phyloP scores from a whole-genome alignment of 2,113 vertebrate genomes.

The Puma concolor region DNA sequence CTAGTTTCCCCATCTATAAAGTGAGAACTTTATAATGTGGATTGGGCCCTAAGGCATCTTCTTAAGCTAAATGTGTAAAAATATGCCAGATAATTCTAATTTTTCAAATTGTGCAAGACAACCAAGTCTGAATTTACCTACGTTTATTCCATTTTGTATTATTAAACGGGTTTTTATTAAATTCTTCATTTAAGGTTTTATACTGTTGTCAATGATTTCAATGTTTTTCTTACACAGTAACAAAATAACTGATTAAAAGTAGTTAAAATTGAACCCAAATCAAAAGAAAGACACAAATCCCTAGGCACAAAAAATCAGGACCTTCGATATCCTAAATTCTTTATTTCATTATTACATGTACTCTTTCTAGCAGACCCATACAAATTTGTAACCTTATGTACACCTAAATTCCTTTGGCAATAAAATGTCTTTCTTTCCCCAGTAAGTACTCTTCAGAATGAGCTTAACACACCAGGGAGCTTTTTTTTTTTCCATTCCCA shows the following conservation, averaged over 20 bases:
- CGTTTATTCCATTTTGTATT: background rate
- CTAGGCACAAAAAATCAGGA: background rate
- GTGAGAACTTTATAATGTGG: background rate
- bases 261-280: background rate
- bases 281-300: background rate
- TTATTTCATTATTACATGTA: background rate
- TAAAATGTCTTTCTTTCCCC: constrained; percentile 42
- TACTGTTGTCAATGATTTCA: background rate
- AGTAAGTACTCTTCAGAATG: constrained; percentile 34
- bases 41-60: background rate
- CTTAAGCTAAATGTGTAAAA: background rate
- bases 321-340: background rate
- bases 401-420: constrained; percentile 32
- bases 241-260: background rate
- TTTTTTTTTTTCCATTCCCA: constrained; percentile 29
- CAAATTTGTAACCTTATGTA: background rate
- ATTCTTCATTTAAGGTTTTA: background rate
- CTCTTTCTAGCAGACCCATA: background rate
- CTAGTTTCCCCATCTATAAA: background rate
- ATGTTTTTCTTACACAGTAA: background rate
- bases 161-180: background rate
- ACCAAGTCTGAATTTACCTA: background rate
- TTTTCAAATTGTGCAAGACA: background rate
- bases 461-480: constrained; percentile 23
- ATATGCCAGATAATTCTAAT: background rate